phyloP scores from a whole-genome alignment of 2,888 invertebrate genomes.

The Ommatoiulus sabulosus region DNA sequence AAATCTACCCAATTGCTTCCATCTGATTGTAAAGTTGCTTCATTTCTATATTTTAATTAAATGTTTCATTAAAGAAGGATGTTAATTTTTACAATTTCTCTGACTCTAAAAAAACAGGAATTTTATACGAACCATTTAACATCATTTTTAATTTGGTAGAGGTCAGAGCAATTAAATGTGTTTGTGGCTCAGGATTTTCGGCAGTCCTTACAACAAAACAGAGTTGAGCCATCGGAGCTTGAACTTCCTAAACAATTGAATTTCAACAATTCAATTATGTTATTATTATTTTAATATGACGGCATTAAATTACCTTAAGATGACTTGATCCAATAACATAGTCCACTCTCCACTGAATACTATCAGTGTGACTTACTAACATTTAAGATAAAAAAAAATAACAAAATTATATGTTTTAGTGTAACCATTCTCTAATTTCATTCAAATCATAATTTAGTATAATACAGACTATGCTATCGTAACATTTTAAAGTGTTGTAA shows the following conservation, averaged over 20 bases:
- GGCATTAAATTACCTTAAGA: constrained; percentile 30
- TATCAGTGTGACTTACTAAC: constrained; percentile 55
- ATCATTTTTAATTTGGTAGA: constrained; percentile 53
- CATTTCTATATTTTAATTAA: constrained; percentile 47
- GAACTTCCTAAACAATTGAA: constrained; percentile 44
- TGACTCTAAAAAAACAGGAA: background rate
- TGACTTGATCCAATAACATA: constrained; percentile 59
- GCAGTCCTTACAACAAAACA: constrained; percentile 33
- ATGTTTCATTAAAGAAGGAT: background rate
- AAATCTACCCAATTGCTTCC: constrained; percentile 38
- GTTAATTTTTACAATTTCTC: background rate
- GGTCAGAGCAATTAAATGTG: constrained; percentile 53
- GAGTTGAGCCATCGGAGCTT: constrained; percentile 45
- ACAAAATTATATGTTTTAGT: background rate
- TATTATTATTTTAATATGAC: background rate
- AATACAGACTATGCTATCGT: too few relatives aligned
- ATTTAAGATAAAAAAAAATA: constrained; percentile 28
- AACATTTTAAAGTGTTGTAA: too few relatives aligned
- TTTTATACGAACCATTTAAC: constrained; percentile 52
- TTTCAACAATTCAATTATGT: too few relatives aligned
- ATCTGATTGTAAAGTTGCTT: constrained; percentile 54
- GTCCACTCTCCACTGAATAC: constrained; percentile 60
- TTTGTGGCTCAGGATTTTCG: constrained; percentile 25
- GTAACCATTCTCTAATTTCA: too few relatives aligned
- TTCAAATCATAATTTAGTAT: too few relatives aligned